Base-by-base conservation (phyloP, 2,888 invertebrate genomes). In the Phaonia tiefii region DNA sequence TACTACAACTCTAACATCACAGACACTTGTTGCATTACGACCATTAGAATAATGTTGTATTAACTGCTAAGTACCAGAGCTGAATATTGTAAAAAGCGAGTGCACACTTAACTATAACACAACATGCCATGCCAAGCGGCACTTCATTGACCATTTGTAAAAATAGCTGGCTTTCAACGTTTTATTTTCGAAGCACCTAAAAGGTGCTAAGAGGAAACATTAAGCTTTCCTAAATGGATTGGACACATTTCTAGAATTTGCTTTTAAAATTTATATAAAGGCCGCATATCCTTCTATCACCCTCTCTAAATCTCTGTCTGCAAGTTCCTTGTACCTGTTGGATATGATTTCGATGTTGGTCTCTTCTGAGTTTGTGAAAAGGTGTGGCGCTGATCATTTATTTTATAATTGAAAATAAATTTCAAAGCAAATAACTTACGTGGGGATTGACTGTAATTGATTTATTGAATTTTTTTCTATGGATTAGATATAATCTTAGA, bases 371-470 rank as follows among this genome's bases (percentile, higher is more conserved):
- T 51, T 66, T 69, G n/a, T n/a, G 54, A 69, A 20, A 58, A 76
- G 80, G 73, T 73, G 75, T 72, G 75, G 39, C 58, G 63, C 65
- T 56, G 8, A 75, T 26, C 63, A 37, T 56, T 66, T 31, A 42
- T 56, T 74, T 51, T 54, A 67, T 72, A 73, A 75, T 67, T 72
- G 75, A 79, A 75, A 72, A 79, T 75, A 79, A 79, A 79, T 72
- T 63, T 72, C 63, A 66, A 56, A 60, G 75, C 58, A 76, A 80
- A 74, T 74, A 74, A 74, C 70, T 80, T 67, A 80, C 73, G 70
- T 74, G 58, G 58, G 76, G 76, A 70, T 76, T 76, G 80, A 80
- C 76, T 73, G 76, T 51, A 76, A 80, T 76, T 80, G 76, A 80
- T 80, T 77, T 80, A 76, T 77, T 74, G 73, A 58, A 76, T 65